These are phyloP conservation scores for Microtus richardsoni DNA, from an alignment of 2,113 vertebrate genomes.

Conservation along the genomic window DNA sequence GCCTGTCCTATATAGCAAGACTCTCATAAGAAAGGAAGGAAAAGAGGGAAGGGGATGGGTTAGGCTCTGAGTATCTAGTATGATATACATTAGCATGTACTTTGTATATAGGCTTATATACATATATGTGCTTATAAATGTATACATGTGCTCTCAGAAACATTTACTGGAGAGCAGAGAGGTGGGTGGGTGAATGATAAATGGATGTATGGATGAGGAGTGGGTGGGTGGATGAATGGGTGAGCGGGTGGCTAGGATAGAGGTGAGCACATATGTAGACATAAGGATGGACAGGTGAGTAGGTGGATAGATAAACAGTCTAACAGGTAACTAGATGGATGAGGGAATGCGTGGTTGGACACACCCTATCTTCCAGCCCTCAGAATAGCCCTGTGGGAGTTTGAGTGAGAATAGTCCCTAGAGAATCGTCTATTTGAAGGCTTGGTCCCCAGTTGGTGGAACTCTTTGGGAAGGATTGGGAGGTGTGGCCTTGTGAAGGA, in stretches of 20 bases:
- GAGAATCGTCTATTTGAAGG: neutral
- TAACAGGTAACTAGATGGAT: neutral
- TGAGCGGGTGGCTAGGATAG: neutral
- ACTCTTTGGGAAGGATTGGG: neutral
- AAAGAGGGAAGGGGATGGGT: neutral
- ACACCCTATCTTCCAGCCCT: neutral
- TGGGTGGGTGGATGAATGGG: neutral
- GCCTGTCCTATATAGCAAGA: neutral
- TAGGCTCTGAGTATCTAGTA: neutral
- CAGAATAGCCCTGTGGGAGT: neutral
- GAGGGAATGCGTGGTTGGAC: neutral
- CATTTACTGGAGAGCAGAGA: too few species aligned
- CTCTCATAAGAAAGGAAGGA: neutral
- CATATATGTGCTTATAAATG: too few species aligned
- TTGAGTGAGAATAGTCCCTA: neutral
- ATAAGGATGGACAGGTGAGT: neutral
- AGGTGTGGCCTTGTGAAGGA: neutral
- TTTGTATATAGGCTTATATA: neutral
- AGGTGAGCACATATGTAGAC: neutral
- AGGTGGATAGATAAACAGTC: too few species aligned
- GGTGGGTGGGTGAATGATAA: neutral
- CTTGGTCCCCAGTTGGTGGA: neutral
- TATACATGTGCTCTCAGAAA: neutral
- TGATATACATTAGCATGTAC: neutral
- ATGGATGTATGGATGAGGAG: neutral